Conservation (phyloP, 35 echinoderm and acorn worm genomes). For the Lytechinus variegatus region DNA sequence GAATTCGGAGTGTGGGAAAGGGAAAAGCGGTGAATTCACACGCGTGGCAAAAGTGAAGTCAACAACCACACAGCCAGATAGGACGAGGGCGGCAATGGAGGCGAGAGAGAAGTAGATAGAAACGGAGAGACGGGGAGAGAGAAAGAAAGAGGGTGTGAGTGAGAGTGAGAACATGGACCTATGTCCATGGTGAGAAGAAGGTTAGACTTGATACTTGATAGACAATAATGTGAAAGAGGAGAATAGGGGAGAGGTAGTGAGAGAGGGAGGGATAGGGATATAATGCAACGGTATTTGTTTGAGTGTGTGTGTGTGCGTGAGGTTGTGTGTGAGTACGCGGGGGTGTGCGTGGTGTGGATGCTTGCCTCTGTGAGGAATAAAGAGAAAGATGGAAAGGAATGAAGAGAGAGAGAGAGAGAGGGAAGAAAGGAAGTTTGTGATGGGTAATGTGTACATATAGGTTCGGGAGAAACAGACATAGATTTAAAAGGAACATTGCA, state of each 20-base stretch:
- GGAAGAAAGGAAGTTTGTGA: too few relatives aligned
- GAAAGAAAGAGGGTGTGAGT: neutral
- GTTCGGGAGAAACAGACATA: neutral
- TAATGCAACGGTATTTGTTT: neutral
- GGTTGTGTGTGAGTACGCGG: too few relatives aligned
- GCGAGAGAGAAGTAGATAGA: neutral
- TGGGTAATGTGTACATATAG: too few relatives aligned
- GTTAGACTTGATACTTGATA: neutral
- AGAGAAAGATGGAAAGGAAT: neutral
- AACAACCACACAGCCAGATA: slow-evolving; percentile 27
- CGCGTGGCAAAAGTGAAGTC: neutral
- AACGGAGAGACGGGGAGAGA: neutral
- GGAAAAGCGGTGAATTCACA: slow-evolving; percentile 24
- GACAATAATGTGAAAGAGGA: neutral
- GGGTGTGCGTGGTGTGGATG: too few relatives aligned
- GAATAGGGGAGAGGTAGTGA: neutral
- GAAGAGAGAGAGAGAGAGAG: neutral
- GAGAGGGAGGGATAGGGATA: neutral
- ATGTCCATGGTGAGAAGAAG: too few relatives aligned
- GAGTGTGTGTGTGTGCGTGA: too few relatives aligned
- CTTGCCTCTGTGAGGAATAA: neutral
- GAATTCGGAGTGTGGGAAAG: slow-evolving; percentile 52
- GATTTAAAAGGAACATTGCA: neutral
- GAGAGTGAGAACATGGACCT: neutral
- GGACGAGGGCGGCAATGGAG: neutral